Base-by-base conservation (phyloP, 2,113 vertebrate genomes). In the Labrus mixtus region DNA sequence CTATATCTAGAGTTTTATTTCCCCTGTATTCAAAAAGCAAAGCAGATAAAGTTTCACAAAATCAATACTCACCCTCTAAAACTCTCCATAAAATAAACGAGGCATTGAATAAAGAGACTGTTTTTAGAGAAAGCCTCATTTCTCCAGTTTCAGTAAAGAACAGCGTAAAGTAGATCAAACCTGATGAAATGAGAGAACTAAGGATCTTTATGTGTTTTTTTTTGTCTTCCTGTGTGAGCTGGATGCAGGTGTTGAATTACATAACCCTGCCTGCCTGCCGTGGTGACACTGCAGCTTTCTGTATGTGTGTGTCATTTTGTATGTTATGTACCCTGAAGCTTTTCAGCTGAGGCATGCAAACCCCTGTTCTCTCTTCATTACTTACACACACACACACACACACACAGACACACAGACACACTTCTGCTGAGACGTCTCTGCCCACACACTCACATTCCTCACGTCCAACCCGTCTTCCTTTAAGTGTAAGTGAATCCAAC, bases 271-370 rank as follows among this genome's bases (percentile, higher is more conserved):
- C 56, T 46, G 10, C 36, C 13, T 68, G 57, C 25, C 37, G 67
- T 12, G 59, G 29, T 85, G 88, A 90, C 72, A 36, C 58, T 54
- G 81, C 85, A 76, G 33, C 73, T 86, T 76, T 74, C 39, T 72
- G 36, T 60, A 2, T 53, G 15, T 65, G 55, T 55, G 20, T 23
- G 59, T 61, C 16, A 25, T 63, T 48, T 29, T 82, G 46, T 58
- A 48, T 16, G 19, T 65, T 41, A 57, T 48, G 53, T 2, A n/a
- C 46, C 82, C 9, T 39, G 29, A 43, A 76, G 57, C 37, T 64
- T 68, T 48, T 62, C 62, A 70, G 43, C 68, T 55, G 39, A 69
- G 50, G n/a, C 53, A 6, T 57, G 53, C 64, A 57, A 68, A 36
- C 9, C 70, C 45, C 45, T 65, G 29, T 33, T 33, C 29, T 33